phyloP scores from a whole-genome alignment of 2,797 vertebrate species.

The Melanotaenia parkinsoni region DNA sequence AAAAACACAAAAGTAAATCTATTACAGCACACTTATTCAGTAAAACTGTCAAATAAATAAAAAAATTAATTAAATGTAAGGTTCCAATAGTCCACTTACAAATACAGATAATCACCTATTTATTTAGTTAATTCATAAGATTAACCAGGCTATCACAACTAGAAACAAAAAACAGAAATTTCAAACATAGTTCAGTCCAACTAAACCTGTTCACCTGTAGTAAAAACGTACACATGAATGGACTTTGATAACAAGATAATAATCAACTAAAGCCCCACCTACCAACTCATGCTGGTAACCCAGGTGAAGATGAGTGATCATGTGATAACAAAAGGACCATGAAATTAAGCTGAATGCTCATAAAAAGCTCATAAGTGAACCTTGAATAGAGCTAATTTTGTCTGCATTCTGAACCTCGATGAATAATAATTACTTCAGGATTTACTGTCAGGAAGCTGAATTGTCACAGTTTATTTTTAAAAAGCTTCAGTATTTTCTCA shows the following conservation, averaged over 20 bases:
- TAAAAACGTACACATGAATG: neutral
- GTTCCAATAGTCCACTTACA: neutral
- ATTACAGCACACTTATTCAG: neutral
- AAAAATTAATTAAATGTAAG: neutral
- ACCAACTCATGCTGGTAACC: neutral
- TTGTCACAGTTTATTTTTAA: too few species aligned
- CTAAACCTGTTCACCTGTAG: neutral
- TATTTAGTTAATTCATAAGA: neutral
- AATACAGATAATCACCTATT: neutral
- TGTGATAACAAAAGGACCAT: constrained; percentile 2
- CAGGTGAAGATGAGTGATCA: neutral
- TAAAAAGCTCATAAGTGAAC: too few species aligned
- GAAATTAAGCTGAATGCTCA: constrained; percentile 3
- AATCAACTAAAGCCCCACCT: neutral
- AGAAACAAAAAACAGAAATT: neutral
- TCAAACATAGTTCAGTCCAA: neutral
- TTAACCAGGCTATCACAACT: neutral
- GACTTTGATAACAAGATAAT: neutral
- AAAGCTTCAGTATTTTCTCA: too few species aligned
- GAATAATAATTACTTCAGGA: neutral
- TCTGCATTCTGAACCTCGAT: neutral
- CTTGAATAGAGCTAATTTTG: neutral
- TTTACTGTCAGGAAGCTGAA: neutral
- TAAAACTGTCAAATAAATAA: too few species aligned
- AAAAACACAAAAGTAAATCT: neutral